phyloP scores from a whole-genome alignment of 2,113 vertebrate genomes.

The Apodemus sylvaticus region DNA sequence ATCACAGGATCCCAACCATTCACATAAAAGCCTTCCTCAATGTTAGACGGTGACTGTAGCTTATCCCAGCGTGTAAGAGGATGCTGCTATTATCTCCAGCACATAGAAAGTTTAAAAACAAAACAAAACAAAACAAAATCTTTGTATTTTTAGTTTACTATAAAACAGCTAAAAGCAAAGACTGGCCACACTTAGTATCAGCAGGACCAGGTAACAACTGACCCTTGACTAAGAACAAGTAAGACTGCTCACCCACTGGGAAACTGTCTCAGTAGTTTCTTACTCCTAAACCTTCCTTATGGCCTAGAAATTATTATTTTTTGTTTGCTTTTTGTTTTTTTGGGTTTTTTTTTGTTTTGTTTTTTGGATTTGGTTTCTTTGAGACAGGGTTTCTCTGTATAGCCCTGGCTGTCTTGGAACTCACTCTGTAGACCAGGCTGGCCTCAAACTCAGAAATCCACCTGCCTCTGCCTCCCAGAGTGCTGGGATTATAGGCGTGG shows the following conservation, averaged over 20 bases:
- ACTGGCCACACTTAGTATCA: background rate
- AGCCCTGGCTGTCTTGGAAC: no score
- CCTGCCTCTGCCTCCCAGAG: no score
- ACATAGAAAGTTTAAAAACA: background rate
- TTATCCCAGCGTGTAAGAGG: background rate
- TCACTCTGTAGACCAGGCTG: no score
- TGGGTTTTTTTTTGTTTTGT: no score
- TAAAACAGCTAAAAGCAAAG: background rate
- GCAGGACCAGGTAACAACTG: background rate
- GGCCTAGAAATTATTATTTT: no score
- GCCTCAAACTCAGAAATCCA: no score
- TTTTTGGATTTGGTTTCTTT: no score
- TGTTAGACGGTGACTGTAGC: background rate
- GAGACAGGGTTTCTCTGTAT: no score
- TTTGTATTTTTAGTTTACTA: background rate
- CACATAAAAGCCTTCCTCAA: background rate
- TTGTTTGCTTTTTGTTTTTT: no score
- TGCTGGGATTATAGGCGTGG: no score
- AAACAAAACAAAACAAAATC: no score
- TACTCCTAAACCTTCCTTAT: background rate
- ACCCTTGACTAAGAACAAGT: background rate
- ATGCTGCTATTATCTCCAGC: background rate
- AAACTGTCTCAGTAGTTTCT: background rate
- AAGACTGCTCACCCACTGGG: background rate
- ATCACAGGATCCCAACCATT: background rate